Evolutionary conservation across 2,797 vertebrate species (phyloP), one percentile per base, ranked within the genome.

Genomic region (Spatula versicolor): DNA sequence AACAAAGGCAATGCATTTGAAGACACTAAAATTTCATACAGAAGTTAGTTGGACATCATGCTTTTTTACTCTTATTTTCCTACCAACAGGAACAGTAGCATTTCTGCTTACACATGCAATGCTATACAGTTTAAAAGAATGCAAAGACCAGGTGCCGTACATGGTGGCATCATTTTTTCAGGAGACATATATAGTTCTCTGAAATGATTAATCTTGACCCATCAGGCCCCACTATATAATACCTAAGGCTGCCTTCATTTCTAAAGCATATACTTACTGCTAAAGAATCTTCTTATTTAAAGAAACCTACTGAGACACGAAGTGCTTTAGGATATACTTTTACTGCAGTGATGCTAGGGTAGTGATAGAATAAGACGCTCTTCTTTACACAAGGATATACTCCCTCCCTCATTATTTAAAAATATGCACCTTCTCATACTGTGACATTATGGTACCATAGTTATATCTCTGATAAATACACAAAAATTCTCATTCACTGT

Each of bases 71-170:
- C 54, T 48, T 46, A 5, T 86, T 92, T 84, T 59, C 45, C 73
- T 76, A 0, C 48, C 48, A 60, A 83, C 48, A 84, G 71, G 79
- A 73, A 54, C 4, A 46, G 91, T 73, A 88, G 73, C 83, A 88
- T 90, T 88, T 84, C 78, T 96, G 60, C 81, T 88, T 82, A 14
- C 67, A 62, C 54, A 21, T 7, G 74, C 71, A 71, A 60, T 92
- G 31, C 80, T 86, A 55, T 92, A 68, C 64, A 92, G 63, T 95
- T 95, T 84, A 94, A 95, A 93, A 95, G 84, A 83, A 90, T 83
- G 91, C 80, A 90, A 86, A 64, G 83, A 91, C 68, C 95, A 95
- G 94, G 88, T 96, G 94, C 86, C 77, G 78, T 84, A 92, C 90
- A 90, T 92, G 88, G 83, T 96, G 90, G 78, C 75, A 77, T 76